These are phyloP conservation scores for Pterois miles DNA, from an alignment of 2,797 vertebrate genomes.

Conservation along the genomic window DNA sequence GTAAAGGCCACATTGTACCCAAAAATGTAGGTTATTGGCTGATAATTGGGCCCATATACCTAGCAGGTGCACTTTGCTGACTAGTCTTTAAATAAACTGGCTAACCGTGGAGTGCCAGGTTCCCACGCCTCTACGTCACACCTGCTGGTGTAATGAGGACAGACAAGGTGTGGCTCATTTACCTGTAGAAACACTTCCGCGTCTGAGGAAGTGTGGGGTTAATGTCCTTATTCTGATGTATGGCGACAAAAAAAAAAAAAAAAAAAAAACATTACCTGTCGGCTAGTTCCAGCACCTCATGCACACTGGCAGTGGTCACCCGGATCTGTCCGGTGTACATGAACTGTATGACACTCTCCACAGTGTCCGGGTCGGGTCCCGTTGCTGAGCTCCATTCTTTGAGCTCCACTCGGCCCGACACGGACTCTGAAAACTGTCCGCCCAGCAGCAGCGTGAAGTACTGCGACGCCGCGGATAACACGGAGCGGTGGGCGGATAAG, in stretches of 20 bases:
- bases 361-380: constrained; percentile 90
- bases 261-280: constrained; percentile 85
- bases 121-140: constrained; percentile 1
- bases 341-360: constrained; percentile 91
- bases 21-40: too few species aligned
- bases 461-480: constrained; percentile 90
- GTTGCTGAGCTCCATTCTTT: constrained; percentile 91
- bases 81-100: background rate
- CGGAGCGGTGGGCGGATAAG: constrained; percentile 88
- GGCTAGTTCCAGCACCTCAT: constrained; percentile 93
- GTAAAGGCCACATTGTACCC: too few species aligned
- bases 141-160: background rate
- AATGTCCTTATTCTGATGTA: background rate
- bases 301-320: constrained; percentile 89
- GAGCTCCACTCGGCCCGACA: constrained; percentile 88
- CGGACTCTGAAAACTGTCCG: constrained; percentile 88
- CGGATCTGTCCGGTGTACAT: constrained; percentile 94
- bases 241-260: background rate
- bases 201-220: background rate
- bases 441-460: constrained; percentile 90
- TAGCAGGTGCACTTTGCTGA: too few species aligned
- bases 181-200: background rate
- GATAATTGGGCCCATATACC: background rate
- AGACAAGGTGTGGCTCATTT: constrained; percentile 15
- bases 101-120: background rate